A percentile compares a stretch with the other conserved stretches of the same genome.
These are phyloP conservation scores for Mormyrus hasselquistii DNA, from an alignment of 2,797 vertebrate species.

Conservation along the genomic window DNA sequence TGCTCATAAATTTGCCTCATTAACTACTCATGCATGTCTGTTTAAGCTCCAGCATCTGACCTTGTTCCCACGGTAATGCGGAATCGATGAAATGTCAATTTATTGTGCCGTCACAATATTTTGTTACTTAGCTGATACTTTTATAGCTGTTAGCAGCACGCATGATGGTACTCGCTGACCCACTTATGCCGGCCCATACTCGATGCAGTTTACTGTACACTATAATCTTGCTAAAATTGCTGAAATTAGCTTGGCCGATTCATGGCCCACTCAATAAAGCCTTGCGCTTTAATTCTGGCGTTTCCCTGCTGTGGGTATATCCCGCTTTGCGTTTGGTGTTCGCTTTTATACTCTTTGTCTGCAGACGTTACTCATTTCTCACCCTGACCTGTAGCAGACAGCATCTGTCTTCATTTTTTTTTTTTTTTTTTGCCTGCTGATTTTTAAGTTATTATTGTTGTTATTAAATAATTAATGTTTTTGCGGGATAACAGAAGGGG, in stretches of 20 bases:
- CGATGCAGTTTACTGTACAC: background rate
- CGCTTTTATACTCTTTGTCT: background rate
- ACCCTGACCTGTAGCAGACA: background rate
- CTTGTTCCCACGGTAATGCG: background rate
- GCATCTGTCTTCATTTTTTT: background rate
- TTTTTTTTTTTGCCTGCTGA: background rate
- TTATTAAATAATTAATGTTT: background rate
- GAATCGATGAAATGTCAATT: background rate
- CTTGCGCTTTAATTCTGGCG: background rate
- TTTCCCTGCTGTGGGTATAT: background rate
- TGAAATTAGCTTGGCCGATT: background rate
- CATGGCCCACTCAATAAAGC: background rate
- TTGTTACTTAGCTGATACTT: background rate
- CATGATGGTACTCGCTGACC: background rate
- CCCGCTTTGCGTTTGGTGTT: background rate
- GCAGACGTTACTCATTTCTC: background rate
- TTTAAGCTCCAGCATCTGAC: background rate
- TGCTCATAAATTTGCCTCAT: conserved; percentile 6
- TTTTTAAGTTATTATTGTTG: background rate
- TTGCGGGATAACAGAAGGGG: background rate
- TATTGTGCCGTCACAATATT: background rate
- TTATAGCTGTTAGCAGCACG: background rate
- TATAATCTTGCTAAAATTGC: background rate
- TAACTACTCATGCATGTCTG: background rate
- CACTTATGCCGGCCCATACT: background rate